phyloP scores from a whole-genome alignment of 2,113 vertebrate genomes.

The Epinephelus cyanopodus region DNA sequence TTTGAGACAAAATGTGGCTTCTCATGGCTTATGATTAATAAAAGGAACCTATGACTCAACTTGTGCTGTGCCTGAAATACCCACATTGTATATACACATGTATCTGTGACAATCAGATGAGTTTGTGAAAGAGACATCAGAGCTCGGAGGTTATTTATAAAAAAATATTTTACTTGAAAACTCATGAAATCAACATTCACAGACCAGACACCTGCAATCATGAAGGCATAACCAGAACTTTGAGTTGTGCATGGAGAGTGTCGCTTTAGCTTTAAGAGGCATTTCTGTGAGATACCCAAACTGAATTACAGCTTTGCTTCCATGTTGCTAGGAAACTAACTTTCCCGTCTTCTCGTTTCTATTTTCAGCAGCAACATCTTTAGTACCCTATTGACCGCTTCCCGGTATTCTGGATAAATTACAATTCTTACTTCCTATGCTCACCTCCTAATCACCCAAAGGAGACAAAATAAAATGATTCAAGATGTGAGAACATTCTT shows the following conservation, averaged over 20 bases:
- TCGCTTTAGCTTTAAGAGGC: constrained; percentile 37
- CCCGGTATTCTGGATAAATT: constrained; percentile 14
- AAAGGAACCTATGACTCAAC: constrained; percentile 59
- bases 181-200: constrained; percentile 50
- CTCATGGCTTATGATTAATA: constrained; percentile 74
- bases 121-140: neutral
- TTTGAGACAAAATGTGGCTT: constrained; percentile 67
- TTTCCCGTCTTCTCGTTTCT: constrained; percentile 43
- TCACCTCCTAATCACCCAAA: constrained; percentile 22
- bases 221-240: constrained; percentile 21
- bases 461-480: constrained; percentile 4
- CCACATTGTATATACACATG: neutral
- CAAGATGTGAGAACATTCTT: constrained; percentile 13
- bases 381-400: constrained; percentile 25
- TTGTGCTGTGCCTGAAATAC: constrained; percentile 27
- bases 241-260: constrained; percentile 44
- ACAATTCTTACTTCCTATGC: constrained; percentile 5
- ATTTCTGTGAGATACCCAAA: constrained; percentile 29
- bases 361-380: constrained; percentile 67
- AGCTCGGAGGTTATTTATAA: constrained; percentile 28
- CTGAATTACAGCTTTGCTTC: constrained; percentile 28
- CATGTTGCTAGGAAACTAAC: constrained; percentile 78
- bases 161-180: constrained; percentile 68
- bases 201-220: constrained; percentile 41
- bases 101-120: neutral